Percentiles rank a stretch among this genome's conserved stretches.
phyloP scores from a whole-genome alignment of 2,113 vertebrate species.

The Daubentonia madagascariensis region DNA sequence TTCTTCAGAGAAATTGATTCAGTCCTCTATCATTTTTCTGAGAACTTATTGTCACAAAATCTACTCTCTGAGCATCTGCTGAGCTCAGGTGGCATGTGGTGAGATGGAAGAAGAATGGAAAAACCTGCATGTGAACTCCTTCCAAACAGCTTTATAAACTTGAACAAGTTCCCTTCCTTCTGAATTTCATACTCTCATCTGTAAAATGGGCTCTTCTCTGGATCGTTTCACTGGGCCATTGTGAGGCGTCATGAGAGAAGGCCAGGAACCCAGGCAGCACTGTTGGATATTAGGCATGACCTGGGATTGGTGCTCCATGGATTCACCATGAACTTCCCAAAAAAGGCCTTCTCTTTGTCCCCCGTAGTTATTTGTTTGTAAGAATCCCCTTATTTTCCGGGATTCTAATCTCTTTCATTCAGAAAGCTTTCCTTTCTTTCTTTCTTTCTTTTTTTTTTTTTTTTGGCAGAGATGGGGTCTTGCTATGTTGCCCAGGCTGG shows the following conservation, averaged over 20 bases:
- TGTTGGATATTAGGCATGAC: too few species aligned
- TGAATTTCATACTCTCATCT: neutral
- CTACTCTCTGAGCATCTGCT: neutral
- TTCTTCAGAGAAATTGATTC: neutral
- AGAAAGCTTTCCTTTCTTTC: neutral
- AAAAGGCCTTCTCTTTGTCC: neutral
- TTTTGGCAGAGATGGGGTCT: neutral
- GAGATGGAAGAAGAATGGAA: neutral
- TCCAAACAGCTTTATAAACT: neutral
- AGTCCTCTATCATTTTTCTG: neutral
- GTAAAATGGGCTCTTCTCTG: neutral
- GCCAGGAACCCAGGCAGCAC: neutral
- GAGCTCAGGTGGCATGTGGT: neutral
- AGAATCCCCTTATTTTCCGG: neutral
- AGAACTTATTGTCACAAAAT: neutral
- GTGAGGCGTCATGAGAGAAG: fast-evolving
- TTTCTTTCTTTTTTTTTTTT: neutral
- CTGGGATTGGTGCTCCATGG: fast-evolving
- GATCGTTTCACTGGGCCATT: neutral
- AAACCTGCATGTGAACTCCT: fast-evolving
- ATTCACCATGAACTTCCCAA: neutral
- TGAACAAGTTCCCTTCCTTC: neutral
- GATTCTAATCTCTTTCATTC: neutral
- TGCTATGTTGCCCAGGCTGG: too few species aligned
- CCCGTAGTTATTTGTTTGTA: neutral